Percentiles rank a stretch among this genome's conserved stretches.
Evolutionary conservation across 2,113 vertebrate genomes (phyloP).

Genomic region (Macquaria australasica): DNA sequence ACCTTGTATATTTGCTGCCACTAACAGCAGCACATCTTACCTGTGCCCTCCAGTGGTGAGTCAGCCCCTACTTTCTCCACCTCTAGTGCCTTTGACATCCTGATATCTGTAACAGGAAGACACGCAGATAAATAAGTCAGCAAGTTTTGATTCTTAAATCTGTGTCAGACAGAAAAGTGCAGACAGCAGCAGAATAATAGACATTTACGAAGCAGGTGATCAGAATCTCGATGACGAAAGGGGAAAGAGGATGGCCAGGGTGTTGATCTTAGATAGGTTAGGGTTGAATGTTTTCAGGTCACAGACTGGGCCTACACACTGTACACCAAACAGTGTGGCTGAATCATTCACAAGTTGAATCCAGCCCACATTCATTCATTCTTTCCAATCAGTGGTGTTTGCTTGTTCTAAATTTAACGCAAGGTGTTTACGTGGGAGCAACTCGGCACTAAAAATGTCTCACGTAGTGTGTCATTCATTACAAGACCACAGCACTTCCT

Average conservation of each 20-base stretch:
- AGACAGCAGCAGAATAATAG: constrained; percentile 26
- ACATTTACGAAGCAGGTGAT: constrained; percentile 32
- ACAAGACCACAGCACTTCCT: constrained; percentile 56
- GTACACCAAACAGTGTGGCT: constrained; percentile 51
- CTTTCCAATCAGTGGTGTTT: constrained; percentile 72
- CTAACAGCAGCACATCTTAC: constrained; percentile 44
- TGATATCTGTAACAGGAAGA: constrained; percentile 80
- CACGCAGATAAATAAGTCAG: constrained; percentile 36
- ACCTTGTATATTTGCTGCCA: neutral
- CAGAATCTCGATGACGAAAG: constrained; percentile 44
- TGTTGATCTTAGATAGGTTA: constrained; percentile 9
- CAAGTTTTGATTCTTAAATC: constrained; percentile 10
- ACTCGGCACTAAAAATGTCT: constrained; percentile 25
- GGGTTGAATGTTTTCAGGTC: constrained; percentile 61
- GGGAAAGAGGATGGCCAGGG: constrained; percentile 45
- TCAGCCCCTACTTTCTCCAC: constrained; percentile 83
- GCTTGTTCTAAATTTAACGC: constrained; percentile 75
- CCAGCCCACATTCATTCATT: constrained; percentile 67
- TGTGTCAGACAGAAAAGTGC: constrained; percentile 38
- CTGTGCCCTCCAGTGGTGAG: constrained; percentile 85
- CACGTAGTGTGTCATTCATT: constrained; percentile 63
- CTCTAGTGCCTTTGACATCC: constrained; percentile 87
- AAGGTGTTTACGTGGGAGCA: constrained; percentile 69
- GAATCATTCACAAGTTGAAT: constrained; percentile 53
- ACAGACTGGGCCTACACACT: constrained; percentile 59